Base-by-base conservation (phyloP, 2,113 vertebrate genomes). In the Nerophis ophidion region DNA sequence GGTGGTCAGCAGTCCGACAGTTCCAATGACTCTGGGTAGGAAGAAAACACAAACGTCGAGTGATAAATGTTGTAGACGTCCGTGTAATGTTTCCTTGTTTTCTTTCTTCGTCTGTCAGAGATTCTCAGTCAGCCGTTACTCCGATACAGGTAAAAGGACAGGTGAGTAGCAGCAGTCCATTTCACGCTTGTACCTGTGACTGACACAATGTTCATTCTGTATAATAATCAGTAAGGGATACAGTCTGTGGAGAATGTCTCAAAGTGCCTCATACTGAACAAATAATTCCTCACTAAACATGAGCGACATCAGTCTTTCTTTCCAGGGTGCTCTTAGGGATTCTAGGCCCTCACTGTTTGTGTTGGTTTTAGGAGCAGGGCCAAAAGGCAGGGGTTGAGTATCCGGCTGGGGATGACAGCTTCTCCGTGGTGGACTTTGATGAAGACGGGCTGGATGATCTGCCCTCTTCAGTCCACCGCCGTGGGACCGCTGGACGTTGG, bases 401-500 rank as follows among this genome's bases (percentile, higher is more conserved):
- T 13, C 68, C 72, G 5, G 33, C 61, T 1, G 60, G 57, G 15
- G 56, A 91, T 0, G 91, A 92, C 26, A 48, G 3, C 16, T 19
- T 45, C 42, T 47, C 66, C 44, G 54, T 92, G 55, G 86, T 91
- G 0, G 93, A 95, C 57, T 81, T 89, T 0, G 94, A 95, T 0
- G 92, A 92, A 10, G 96, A 98, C 0, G 95, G 92, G 70, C 78
- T 98, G 55, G 93, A 98, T 0, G 95, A 98, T 48, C 50, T 98
- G 38, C 95, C 93, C 0, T 86, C 61, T 55, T 70, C 90, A 14
- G 69, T 59, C 33, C 68, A 61, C 5, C 75, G 61, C 0, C 86
- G 88, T 11, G 81, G 81, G 1, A 55, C 26, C 1, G 34, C 8
- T 0, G 62, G 77, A 0, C 90, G 82, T 61, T 90, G 92, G 91